Conservation (phyloP, 2,888 invertebrate genomes). For the Acholoe squamosa region DNA sequence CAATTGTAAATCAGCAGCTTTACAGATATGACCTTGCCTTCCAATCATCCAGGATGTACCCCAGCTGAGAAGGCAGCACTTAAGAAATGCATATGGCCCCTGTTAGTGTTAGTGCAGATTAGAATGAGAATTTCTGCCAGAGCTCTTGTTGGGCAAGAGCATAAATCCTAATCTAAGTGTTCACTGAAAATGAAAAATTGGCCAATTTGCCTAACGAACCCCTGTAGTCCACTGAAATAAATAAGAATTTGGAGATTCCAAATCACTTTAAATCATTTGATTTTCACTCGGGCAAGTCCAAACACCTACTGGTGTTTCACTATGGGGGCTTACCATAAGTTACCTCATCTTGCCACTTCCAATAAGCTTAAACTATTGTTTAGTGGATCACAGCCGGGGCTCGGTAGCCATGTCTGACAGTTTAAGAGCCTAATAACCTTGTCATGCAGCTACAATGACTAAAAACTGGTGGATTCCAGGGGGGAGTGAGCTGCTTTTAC, state of each 20-base stretch:
- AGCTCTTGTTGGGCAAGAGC: not conserved
- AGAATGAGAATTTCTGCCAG: not conserved
- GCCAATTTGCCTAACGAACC: no score
- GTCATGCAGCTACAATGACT: constrained; percentile 9
- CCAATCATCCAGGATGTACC: not conserved
- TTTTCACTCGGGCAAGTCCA: no score
- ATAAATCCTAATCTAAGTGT: not conserved
- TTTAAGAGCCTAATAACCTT: constrained; percentile 25
- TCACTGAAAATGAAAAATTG: not conserved
- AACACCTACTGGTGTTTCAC: no score
- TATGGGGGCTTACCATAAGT: not conserved
- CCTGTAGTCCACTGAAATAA: no score
- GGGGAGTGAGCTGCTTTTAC: not conserved
- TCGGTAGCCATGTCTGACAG: not conserved
- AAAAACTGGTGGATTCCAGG: not conserved
- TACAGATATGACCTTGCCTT: not conserved
- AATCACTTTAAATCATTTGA: no score
- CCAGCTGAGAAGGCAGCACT: not conserved
- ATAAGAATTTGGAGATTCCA: no score
- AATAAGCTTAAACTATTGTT: not conserved
- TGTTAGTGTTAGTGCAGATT: not conserved
- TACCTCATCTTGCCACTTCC: not conserved
- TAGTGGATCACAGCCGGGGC: not conserved
- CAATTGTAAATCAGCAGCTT: constrained; percentile 10
- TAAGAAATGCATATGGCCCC: not conserved